Base-by-base conservation (phyloP, 2,888 invertebrate species). In the Clusia tigrina region DNA sequence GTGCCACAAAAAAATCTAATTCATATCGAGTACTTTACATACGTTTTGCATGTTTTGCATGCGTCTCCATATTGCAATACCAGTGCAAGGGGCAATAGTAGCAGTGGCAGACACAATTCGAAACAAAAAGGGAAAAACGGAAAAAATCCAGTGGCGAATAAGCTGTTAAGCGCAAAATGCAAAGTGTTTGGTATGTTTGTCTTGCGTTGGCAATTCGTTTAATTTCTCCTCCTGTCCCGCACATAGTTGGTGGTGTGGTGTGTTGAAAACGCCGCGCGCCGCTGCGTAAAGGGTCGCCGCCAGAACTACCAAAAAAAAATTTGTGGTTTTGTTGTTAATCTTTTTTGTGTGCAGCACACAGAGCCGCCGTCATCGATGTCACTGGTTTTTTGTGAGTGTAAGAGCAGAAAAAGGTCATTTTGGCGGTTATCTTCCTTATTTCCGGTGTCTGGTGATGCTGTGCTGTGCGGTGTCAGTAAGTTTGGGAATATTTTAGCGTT, bases 351-450 rank as follows among this genome's bases (percentile, higher is more conserved):
- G 42, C 42, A 42, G 42, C 42, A 42, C n/a, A 42, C n/a, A n/a
- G n/a, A n/a, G 42, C n/a, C n/a, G 42, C 42, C 42, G 42, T 15
- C 42, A 42, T 42, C n/a, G 10, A 10, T 42, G 42, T 42, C 42
- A 42, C 42, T 15, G 32, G 42, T 42, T 42, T 42, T 42, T 5
- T 5, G n/a, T 42, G 6, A 37, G 32, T 22, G 6, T 37, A n/a
- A 37, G 10, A 37, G 20, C 23, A 17, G 37, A 51, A 24, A 32
- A 22, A 48, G 32, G 51, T 26, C 58, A 58, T 58, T 48, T 51
- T 24, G 24, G 58, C 51, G 58, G 58, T 58, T 48, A 51, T 58
- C 58, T 58, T 26, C 58, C 26, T 58, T 58, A 48, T 58, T 58
- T 58, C 58, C 48, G 58, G 51, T 26, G 22, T 48, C 32, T 18